phyloP scores from a whole-genome alignment of 2,113 vertebrate genomes.

The Microcebus jonahi region DNA sequence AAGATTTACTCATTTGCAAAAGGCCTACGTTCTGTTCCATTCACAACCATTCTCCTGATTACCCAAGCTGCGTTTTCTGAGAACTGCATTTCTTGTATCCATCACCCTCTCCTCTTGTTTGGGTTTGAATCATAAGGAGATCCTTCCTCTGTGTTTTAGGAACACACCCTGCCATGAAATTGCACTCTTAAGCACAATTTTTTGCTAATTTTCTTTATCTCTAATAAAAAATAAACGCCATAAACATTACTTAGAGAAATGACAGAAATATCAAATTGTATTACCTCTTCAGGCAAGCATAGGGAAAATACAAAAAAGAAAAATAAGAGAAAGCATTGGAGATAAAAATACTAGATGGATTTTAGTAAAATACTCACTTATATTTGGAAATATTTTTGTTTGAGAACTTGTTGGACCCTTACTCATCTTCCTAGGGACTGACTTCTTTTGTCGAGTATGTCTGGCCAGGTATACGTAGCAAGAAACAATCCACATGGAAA shows the following conservation, averaged over 20 bases:
- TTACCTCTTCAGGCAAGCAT: background rate
- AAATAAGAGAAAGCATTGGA: background rate
- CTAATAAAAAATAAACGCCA: background rate
- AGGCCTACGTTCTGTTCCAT: background rate
- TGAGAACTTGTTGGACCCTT: background rate
- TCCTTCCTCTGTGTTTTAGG: background rate
- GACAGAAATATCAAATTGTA: background rate
- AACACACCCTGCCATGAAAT: background rate
- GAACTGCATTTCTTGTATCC: background rate
- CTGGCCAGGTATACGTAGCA: background rate
- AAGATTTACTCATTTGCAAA: background rate
- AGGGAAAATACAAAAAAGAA: background rate
- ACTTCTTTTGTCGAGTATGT: background rate
- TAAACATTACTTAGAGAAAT: background rate
- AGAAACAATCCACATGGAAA: background rate
- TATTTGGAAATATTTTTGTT: background rate
- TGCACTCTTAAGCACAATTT: background rate
- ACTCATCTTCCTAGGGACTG: background rate
- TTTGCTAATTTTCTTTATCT: constrained; percentile 14
- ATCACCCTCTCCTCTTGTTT: background rate
- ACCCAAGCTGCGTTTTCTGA: background rate
- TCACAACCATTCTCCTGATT: background rate
- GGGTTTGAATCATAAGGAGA: background rate
- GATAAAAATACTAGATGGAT: background rate
- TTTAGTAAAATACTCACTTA: constrained; percentile 4